Percentiles rank a stretch among this genome's conserved stretches.
Conservation (phyloP, 2,797 vertebrate species). For the Labeo calbasu region DNA sequence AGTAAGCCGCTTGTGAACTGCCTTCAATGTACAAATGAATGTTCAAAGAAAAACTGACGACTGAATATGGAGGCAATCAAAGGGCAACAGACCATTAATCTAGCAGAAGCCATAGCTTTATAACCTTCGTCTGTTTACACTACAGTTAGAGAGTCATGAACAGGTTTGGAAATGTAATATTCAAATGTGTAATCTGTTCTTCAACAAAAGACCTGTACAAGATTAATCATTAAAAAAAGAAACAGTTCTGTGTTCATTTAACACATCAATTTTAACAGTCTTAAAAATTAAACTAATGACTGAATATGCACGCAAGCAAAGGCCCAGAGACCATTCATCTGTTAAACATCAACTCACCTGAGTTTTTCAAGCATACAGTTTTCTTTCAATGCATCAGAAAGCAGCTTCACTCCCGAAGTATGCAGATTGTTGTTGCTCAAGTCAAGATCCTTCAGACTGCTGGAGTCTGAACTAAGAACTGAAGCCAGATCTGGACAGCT, state of each 20-base stretch:
- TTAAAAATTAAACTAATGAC: not conserved
- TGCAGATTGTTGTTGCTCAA: not conserved
- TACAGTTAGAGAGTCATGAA: not conserved
- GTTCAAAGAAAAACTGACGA: not conserved
- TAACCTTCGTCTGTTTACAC: not conserved
- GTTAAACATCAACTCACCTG: not conserved
- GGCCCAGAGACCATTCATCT: not conserved
- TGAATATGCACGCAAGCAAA: not conserved
- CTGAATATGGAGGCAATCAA: not conserved
- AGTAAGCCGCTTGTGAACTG: not conserved
- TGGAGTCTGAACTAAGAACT: not conserved
- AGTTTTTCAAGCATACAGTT: not conserved
- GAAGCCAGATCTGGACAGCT: not conserved
- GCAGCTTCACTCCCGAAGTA: not conserved
- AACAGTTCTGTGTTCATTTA: not conserved
- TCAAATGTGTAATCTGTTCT: not conserved
- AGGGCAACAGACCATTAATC: not conserved
- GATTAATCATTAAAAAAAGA: not conserved
- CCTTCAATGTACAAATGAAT: not conserved
- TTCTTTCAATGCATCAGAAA: not conserved
- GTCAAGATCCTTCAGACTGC: not conserved
- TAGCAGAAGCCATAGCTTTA: not conserved
- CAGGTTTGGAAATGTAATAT: not conserved
- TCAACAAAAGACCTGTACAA: not conserved
- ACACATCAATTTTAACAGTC: not conserved